Evolutionary conservation across 2,797 vertebrate species (phyloP), one percentile per base, ranked within the genome.

Genomic region (Schizopygopsis malacanthus): DNA sequence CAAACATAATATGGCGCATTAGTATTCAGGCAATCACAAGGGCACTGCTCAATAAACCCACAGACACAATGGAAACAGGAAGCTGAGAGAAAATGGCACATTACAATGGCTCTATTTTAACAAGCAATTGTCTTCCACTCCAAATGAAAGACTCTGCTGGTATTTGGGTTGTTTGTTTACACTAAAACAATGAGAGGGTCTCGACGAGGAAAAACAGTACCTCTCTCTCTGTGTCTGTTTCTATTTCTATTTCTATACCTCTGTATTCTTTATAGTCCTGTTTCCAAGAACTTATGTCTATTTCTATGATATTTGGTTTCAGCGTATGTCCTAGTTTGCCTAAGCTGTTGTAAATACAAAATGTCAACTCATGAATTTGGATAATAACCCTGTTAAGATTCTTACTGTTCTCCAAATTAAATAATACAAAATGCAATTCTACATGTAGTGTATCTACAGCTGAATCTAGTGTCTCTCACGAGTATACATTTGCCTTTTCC

Each of bases 21-120:
- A 90, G 87, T 81, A 90, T 89, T 84, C 81, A 85, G 73, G 81
- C 82, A 84, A 85, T 86, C 83, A 90, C 81, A 54, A 28, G 71
- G 10, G 61, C 45, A 54, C 70, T 76, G 2, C 52, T 87, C 77
- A 39, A 82, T 72, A 87, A 81, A 88, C 86, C 63, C 69, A 50
- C 61, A 37, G 22, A 82, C 70, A 87, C 79, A 86, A 86, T 84
- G 77, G 70, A 84, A 83, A 83, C 9, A 54, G n/a, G 78, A 82
- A 67, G 81, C 41, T 0, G 77, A 81, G 50, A 73, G 63, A 69
- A 84, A 77, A 79, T 79, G 52, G 70, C 75, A 67, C 20, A 71
- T 67, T 59, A 75, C 67, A 88, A 79, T 59, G 61, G 81, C 72
- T 83, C 65, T 52, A 70, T 81, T 83, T 69, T 43, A 86, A 75